Base-by-base conservation (phyloP, 2,113 vertebrate genomes). In the Oreochromis spilurus region DNA sequence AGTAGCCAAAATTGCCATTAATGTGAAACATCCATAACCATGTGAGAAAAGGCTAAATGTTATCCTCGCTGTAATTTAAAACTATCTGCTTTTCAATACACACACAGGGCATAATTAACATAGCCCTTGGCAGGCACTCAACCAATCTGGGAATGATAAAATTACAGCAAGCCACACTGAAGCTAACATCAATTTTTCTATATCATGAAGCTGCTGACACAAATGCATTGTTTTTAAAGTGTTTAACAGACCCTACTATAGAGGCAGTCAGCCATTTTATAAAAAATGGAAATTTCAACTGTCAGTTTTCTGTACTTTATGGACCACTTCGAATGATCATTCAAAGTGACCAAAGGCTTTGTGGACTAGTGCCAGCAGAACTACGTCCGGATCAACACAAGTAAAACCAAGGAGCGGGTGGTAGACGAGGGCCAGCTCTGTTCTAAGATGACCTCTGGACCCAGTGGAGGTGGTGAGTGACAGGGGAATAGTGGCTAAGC, bases 131-230 rank as follows among this genome's bases (percentile, higher is more conserved):
- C 90, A 86, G 72, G 31, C 86, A 6, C 83, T 34, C 29, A 54
- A 48, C 67, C 45, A 55, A 5, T 9, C 54, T 13, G 72, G 6
- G 26, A 79, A 84, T 70, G 50, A 87, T 75, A 54, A 77, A 40
- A 84, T 87, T 38, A 16, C 83, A 88, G 86, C 89, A 82, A 83
- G 80, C 87, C 80, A 81, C 54, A 26, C 2, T 17, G 24, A 85
- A 52, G 54, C 67, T n/a, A 38, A 40, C 55, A n/a, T 14, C 52
- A 29, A 58, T 82, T 34, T 29, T 36, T 16, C 5, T 57, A 24
- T 83, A 57, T 19, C 75, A 40, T 9, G n/a, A 75, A 65, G 81
- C 58, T 13, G 3, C 53, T 67, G 29, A 87, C 53, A 84, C 48
- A 85, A 53, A 88, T 31, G 24, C 43, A 57, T 48, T 88, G 31